A percentile compares a stretch with the other conserved stretches of the same genome.
phyloP scores from a whole-genome alignment of 2,113 vertebrate genomes.

The Hippoglossus stenolepis region DNA sequence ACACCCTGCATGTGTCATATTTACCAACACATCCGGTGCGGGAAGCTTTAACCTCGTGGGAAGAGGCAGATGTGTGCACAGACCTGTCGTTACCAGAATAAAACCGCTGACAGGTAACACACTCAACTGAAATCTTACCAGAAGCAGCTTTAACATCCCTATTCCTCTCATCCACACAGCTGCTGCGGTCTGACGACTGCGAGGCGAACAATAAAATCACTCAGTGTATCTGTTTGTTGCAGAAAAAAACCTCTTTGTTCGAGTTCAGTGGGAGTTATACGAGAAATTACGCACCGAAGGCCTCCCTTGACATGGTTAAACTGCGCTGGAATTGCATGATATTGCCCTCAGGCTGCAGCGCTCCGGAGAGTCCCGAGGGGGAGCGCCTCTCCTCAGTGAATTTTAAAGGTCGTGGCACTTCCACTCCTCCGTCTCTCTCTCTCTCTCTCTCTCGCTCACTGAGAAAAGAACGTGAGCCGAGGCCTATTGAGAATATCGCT shows the following conservation, averaged over 20 bases:
- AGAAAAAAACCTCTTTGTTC: conserved; percentile 38
- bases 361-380: conserved; percentile 52
- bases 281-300: conserved; percentile 37
- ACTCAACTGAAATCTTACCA: not conserved
- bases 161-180: not conserved
- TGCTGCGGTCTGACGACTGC: not conserved
- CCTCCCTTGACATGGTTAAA: conserved; percentile 61
- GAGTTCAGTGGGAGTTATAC: conserved; percentile 34
- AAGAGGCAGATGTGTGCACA: not conserved
- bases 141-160: too few species aligned
- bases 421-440: conserved; percentile 27
- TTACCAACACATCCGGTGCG: too few species aligned
- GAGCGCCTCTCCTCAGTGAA: conserved; percentile 65
- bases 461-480: conserved; percentile 69
- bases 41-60: too few species aligned
- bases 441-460: conserved; percentile 24
- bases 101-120: not conserved
- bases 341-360: conserved; percentile 47
- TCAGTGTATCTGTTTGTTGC: conserved; percentile 8
- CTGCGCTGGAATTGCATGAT: conserved; percentile 58
- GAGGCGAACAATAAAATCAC: not conserved
- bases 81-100: not conserved
- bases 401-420: conserved; percentile 78
- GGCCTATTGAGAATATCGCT: conserved; percentile 76
- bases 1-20: too few species aligned